phyloP scores from a whole-genome alignment of 2,113 vertebrate species.

The Gavialis gangeticus region DNA sequence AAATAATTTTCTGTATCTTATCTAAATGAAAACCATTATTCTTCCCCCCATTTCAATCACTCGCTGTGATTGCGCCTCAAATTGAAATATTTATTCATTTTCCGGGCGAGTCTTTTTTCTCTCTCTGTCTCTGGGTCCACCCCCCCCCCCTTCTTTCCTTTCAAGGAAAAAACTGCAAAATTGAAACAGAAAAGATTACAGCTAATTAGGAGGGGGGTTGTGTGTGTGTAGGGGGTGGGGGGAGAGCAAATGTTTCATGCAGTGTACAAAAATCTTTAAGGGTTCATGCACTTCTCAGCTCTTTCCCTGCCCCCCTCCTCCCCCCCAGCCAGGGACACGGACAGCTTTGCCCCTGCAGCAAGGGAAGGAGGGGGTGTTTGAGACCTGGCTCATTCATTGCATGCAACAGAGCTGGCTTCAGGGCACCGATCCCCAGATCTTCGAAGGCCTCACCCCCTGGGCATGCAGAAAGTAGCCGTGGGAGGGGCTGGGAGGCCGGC shows the following conservation, averaged over 20 bases:
- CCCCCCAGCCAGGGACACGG: background rate
- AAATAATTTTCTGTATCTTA: slow-evolving; percentile 84
- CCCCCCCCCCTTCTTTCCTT: background rate
- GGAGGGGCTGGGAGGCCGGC: background rate
- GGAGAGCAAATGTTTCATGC: background rate
- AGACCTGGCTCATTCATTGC: accelerated
- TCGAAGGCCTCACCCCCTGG: background rate
- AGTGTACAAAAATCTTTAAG: background rate
- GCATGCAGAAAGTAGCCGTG: background rate
- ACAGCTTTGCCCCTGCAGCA: background rate
- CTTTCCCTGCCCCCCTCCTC: background rate
- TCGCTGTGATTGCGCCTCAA: slow-evolving; percentile 73
- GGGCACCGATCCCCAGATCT: background rate
- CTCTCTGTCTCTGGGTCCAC: background rate
- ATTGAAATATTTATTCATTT: slow-evolving; percentile 85
- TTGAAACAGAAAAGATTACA: slow-evolving; percentile 58
- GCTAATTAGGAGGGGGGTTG: slow-evolving; percentile 13
- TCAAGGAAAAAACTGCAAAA: slow-evolving; percentile 39
- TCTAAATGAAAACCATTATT: slow-evolving; percentile 84
- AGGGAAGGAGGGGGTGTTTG: background rate
- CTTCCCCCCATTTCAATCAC: slow-evolving; percentile 77
- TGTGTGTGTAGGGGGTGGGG: slow-evolving; percentile 6
- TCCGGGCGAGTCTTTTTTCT: slow-evolving; percentile 70
- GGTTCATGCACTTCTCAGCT: background rate
- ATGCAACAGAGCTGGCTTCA: accelerated